Base-by-base conservation (phyloP, 2,888 invertebrate genomes). In the Lutraria lutraria region DNA sequence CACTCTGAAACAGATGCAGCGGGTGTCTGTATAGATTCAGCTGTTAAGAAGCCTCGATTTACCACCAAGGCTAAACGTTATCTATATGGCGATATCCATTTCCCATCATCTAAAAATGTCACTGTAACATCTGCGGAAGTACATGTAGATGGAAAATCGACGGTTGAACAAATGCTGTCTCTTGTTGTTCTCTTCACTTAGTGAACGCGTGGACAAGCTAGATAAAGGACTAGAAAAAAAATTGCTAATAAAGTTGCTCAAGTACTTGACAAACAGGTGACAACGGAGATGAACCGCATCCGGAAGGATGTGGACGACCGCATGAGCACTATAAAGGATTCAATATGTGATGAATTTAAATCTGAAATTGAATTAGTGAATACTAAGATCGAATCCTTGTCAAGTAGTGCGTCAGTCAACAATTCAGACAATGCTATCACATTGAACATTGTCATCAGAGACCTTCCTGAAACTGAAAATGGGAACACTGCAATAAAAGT, bases 131-230 rank as follows among this genome's bases (percentile, higher is more conserved):
- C 79, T 12, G 79, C 31, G 25, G 79, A 79, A 15, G 12, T 79
- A 29, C 79, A 79, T 79, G 79, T 79, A 29, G 29, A 76, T 79
- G 79, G 79, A 15, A 79, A 79, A 29, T 21, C 79, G 31, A 29
- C 79, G 16, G 79, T 79, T 79, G 79, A 29, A 79, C 79, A 79
- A 31, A 15, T 79, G n/a, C 21, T 86, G 21, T 82, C 81, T 21
- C 81, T 86, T 25, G 54, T 29, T 81, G 86, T 81, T 16, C n/a
- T n/a, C n/a, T n/a, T n/a, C n/a, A n/a, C n/a, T n/a, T n/a, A n/a
- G n/a, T n/a, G n/a, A n/a, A n/a, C 81, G 81, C 15, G 76, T 79
- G n/a, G 81, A 86, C 21, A 86, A 86, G 53, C 29, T 86, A 21
- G 81, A 86, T 54, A 76, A 56, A 25, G 81, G 86, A 4, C 56